These are phyloP conservation scores for Meleagris gallopavo DNA, from an alignment of 2,113 vertebrate species.

Conservation along the genomic window DNA sequence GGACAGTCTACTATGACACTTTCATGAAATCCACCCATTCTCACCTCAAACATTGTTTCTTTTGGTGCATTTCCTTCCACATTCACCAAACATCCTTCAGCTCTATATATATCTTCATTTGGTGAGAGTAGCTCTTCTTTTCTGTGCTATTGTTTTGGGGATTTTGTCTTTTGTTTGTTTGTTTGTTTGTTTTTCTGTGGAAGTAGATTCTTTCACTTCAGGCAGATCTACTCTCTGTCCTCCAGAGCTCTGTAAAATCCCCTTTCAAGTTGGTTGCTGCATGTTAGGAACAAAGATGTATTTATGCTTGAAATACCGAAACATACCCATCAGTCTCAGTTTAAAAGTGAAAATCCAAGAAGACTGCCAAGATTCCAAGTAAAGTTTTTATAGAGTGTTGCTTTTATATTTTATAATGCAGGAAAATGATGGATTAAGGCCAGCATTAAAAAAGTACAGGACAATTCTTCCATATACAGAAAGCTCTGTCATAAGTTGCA, in stretches of 20 bases:
- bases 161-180: no score
- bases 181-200: not conserved
- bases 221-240: not conserved
- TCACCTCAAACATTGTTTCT: not conserved
- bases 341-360: not conserved
- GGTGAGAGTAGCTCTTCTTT: not conserved
- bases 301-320: not conserved
- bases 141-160: not conserved
- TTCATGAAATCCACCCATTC: not conserved
- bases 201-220: not conserved
- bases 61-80: not conserved
- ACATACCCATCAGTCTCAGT: not conserved
- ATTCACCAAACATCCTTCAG: not conserved
- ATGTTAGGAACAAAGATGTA: not conserved
- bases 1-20: not conserved
- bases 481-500: not conserved
- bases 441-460: not conserved
- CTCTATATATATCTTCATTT: not conserved
- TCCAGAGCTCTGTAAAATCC: not conserved
- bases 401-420: not conserved
- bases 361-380: not conserved
- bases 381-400: not conserved
- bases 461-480: not conserved
- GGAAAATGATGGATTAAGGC: not conserved
- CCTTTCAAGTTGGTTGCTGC: not conserved